Conservation (phyloP, 2,888 invertebrate genomes). For the Machimus atricapillus region DNA sequence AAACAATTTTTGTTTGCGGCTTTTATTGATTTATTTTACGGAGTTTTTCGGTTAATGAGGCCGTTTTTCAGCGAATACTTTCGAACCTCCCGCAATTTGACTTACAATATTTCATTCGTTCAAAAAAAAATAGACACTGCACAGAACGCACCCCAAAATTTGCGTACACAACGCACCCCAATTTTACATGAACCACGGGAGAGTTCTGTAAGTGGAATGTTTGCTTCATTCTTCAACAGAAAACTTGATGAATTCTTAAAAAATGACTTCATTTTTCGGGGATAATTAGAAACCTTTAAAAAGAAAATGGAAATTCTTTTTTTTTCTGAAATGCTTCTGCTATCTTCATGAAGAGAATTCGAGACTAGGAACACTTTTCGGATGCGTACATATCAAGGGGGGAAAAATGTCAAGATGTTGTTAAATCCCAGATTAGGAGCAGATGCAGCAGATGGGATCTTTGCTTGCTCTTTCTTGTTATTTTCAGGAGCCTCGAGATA, state of each 20-base stretch:
- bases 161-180: background rate
- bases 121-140: background rate
- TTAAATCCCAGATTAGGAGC: background rate
- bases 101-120: background rate
- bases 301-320: background rate
- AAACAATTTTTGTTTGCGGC: background rate
- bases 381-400: background rate
- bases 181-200: background rate
- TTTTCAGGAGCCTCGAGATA: background rate
- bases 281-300: background rate
- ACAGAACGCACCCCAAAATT: background rate
- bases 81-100: background rate
- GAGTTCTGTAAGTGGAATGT: background rate
- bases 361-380: background rate
- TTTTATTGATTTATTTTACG: background rate
- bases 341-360: background rate
- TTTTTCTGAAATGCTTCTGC: background rate
- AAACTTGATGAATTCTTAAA: background rate
- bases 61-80: background rate
- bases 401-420: background rate
- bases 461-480: background rate
- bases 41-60: background rate
- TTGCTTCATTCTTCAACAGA: background rate
- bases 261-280: background rate
- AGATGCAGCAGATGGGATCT: background rate